phyloP scores from a whole-genome alignment of 2,888 invertebrate species.

The Baronia brevicornis region DNA sequence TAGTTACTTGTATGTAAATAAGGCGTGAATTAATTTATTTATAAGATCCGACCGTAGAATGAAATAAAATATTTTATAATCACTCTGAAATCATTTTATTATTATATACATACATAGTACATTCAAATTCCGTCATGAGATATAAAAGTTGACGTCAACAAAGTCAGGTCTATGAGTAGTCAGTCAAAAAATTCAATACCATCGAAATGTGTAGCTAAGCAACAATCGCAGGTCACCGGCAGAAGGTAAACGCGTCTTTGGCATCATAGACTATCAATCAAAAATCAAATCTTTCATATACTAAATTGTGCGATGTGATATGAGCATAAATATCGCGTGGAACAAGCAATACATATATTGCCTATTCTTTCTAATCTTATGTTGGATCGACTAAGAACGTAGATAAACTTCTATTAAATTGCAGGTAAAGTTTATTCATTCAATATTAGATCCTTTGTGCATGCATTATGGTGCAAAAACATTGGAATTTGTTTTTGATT shows the following conservation, averaged over 20 bases:
- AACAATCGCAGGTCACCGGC: constrained; percentile 11
- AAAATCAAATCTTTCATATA: constrained; percentile 5
- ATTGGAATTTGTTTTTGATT: too few relatives aligned
- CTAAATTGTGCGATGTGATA: constrained; percentile 10
- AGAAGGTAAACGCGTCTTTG: constrained; percentile 13
- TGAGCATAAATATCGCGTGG: constrained; percentile 14
- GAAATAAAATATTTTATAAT: neutral
- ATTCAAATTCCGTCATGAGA: neutral
- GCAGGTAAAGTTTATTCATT: neutral
- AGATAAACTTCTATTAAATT: constrained; percentile 2
- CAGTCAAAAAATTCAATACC: constrained; percentile 19
- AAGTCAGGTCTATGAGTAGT: constrained; percentile 11
- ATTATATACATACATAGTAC: neutral
- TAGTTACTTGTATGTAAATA: too few relatives aligned
- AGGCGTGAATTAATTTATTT: neutral
- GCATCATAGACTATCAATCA: constrained; percentile 15
- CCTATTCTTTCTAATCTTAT: constrained; percentile 12
- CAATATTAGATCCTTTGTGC: neutral
- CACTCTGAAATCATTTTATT: neutral
- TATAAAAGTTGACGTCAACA: neutral
- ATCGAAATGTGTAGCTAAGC: constrained; percentile 16
- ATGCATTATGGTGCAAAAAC: neutral
- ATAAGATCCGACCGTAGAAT: neutral
- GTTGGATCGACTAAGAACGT: constrained; percentile 1
- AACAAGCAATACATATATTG: constrained; percentile 13